Evolutionary conservation across 2,113 vertebrate genomes (phyloP), one percentile per base, ranked within the genome.

Genomic region (Nothocercus julius): DNA sequence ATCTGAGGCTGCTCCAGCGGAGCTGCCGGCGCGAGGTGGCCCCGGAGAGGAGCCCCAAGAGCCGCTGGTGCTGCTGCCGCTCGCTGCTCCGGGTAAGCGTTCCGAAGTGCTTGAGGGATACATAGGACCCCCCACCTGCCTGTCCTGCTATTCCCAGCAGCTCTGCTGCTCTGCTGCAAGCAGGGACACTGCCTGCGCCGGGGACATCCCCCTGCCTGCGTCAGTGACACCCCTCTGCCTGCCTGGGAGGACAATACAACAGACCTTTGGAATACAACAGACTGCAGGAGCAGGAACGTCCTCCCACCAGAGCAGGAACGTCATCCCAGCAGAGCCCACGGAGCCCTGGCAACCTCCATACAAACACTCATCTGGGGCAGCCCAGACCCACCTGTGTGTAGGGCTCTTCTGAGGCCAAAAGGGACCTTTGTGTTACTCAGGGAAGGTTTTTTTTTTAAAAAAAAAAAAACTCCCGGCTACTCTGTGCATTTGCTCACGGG

Each of bases 1-100:
- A 2, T 16, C 34, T 53, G 59, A 62, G 30, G 13, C 40, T 13
- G 9, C 1, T 0, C 15, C 18, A 2, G 34, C 30, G 77, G 40
- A 45, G 61, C 6, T 12, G 13, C 11, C 0, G 0, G 21, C 4
- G n/a, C 34, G 34, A 36, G 34, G n/a, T 1, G 44, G 25, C 14
- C 34, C 74, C 70, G 30, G 19, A 59, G 78, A 32, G 58, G 16
- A 59, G 61, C 53, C 3, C 40, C 10, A 22, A 22, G 14, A 20
- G 14, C 34, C 22, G 20, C 7, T 38, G 22, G 25, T 16, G 0
- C 4, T 1, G 49, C 17, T 21, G 45, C 45, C 18, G 16, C 45
- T 20, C 18, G 45, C 45, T 20, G 20, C 20, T 47, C 45, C 8
- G 8, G 45, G 18, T 9, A 47, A 47, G 18, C 18, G 20, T 22